phyloP scores from a whole-genome alignment of 1,140 invertebrate genomes.

The Drosophila mayri region DNA sequence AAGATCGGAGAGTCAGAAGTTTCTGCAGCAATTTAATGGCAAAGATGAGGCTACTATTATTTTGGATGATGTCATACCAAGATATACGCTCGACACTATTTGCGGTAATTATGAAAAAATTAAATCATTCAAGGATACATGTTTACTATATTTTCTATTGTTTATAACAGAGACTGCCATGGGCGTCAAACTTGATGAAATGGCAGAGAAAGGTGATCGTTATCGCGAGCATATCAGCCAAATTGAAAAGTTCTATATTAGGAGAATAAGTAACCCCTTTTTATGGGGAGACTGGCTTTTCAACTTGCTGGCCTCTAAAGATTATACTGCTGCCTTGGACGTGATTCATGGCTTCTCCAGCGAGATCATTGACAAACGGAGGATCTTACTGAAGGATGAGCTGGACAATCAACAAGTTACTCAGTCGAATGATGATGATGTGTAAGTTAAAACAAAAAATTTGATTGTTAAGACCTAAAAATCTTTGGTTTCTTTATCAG shows the following conservation, averaged over 20 bases:
- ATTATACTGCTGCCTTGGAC: constrained; percentile 45
- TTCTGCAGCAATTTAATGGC: constrained; percentile 62
- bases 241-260: constrained; percentile 66
- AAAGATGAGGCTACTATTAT: constrained; percentile 35
- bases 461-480: rapidly evolving
- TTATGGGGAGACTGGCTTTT: constrained; percentile 58
- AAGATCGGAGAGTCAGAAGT: constrained; percentile 83
- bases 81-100: constrained; percentile 92
- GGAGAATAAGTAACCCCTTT: constrained; percentile 63
- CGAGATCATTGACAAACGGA: constrained; percentile 73
- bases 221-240: constrained; percentile 68
- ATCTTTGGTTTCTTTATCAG: not conserved
- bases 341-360: constrained; percentile 73
- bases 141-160: not conserved
- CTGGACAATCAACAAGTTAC: not conserved
- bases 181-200: constrained; percentile 87
- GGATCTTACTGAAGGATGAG: constrained; percentile 47
- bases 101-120: constrained; percentile 87
- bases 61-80: constrained; percentile 85
- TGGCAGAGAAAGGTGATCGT: constrained; percentile 67
- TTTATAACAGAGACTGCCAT: constrained; percentile 90
- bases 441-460: constrained; percentile 1
- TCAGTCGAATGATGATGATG: constrained; percentile 46
- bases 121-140: no score
- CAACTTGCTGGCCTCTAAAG: constrained; percentile 46